Percentiles rank a stretch among this genome's conserved stretches.
Conservation (phyloP, 2,888 invertebrate genomes). For the Troides oblongomaculatus region DNA sequence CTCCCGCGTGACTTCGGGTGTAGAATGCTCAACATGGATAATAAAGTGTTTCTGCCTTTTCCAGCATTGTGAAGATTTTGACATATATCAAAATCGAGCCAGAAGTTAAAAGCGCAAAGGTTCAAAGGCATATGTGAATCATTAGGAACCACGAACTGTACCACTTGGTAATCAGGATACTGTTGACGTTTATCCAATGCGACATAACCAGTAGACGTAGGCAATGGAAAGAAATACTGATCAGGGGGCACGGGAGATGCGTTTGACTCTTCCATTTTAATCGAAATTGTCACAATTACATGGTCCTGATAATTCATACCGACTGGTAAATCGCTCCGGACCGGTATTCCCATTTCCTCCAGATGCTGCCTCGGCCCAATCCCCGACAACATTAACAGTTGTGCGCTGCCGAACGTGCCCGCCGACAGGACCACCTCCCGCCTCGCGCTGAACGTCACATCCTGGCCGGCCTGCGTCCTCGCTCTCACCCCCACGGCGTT, state of each 20-base stretch:
- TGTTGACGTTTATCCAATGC: constrained; percentile 35
- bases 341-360: constrained; percentile 37
- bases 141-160: constrained; percentile 36
- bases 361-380: constrained; percentile 48
- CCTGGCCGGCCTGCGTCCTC: constrained; percentile 29
- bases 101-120: constrained; percentile 39
- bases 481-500: constrained; percentile 44
- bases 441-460: constrained; percentile 36
- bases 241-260: constrained; percentile 13
- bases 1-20: constrained; percentile 43
- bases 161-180: constrained; percentile 41
- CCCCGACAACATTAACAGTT: constrained; percentile 52
- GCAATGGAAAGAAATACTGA: constrained; percentile 37
- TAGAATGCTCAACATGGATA: constrained; percentile 33
- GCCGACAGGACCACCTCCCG: constrained; percentile 51
- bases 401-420: constrained; percentile 47
- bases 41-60: constrained; percentile 34
- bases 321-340: constrained; percentile 46
- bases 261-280: constrained; percentile 32
- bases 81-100: constrained; percentile 39
- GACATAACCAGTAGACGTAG: constrained; percentile 36
- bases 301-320: constrained; percentile 50
- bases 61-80: constrained; percentile 34
- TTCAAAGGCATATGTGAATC: constrained; percentile 34
- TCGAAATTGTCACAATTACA: constrained; percentile 26